Base-by-base conservation (phyloP, 92 coral and sea anemone genomes). In the Epizoanthus scotinus region DNA sequence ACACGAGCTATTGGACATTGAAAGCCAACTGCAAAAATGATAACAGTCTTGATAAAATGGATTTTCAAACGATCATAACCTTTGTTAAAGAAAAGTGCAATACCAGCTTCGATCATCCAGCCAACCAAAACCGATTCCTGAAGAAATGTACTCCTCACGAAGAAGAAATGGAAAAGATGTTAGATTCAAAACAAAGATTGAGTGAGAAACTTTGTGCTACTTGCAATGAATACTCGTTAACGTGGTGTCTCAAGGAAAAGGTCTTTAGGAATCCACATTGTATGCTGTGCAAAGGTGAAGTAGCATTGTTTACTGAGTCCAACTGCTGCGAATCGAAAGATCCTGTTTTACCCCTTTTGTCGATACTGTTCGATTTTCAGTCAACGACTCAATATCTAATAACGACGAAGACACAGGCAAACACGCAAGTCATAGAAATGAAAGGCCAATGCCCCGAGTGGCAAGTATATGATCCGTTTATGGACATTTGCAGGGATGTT, bases 251-350 rank as follows among this genome's bases (percentile, higher is more conserved):
- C 42, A 40, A 25, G 21, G 59, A 22, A 59, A 22, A 58, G 20
- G 61, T 31, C 8, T 75, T 58, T 59, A 66, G 81, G 42, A 75
- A 75, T 75, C 81, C 81, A 20, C 81, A 75, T 54, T 75, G 81
- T 59, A 66, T 75, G 6, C 81, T 75, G 7, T 75, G 81, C 68
- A 66, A 38, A 12, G 81, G 81, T 20, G 68, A 75, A 21, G 6
- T 34, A 57, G 21, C 24, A 20, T 21, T 34, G 38, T 75, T 75
- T 20, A n/a, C 47, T 6, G 68, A 38, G 24, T 75, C 81, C 3
- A 5, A 38, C 6, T 75, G 81, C 38, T 75, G 81, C 56, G n/a
- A 10, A 0, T 2, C 4, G 12, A 8, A 59, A 12, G 2, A 1
- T 1, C 81, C 81, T 38, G 15, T 9, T 4, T 40, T 21, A 19